Base-by-base conservation (phyloP, 2,888 invertebrate genomes). In the Clunio marinus region DNA sequence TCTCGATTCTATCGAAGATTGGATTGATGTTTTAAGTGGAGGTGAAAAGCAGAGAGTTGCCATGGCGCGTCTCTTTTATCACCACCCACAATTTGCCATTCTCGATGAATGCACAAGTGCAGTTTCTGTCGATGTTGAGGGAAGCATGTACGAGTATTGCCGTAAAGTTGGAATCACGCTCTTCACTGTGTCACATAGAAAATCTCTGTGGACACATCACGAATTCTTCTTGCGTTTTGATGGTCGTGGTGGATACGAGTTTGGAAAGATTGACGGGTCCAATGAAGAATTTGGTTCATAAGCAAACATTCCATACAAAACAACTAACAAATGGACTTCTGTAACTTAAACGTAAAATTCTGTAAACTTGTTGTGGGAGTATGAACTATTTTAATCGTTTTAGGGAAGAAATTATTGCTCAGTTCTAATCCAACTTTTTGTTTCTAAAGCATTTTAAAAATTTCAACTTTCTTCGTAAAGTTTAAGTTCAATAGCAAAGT, bases 51-150 rank as follows among this genome's bases (percentile, higher is more conserved):
- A 99, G 80, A 83, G 98, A 75, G 88, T 99, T 73, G 98, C 98
- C 83, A 98, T 98, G 97, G 95, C 97, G 13, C 85, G 97, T 15
- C 82, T 98, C 71, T 96, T 98, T 81, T 98, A 98, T 81, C 96
- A 98, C 79, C 87, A 87, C 76, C 99, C 99, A 0, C 96, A 97
- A 80, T 99, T 98, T 81, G 99, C 99, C 10, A 98, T 99, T 74
- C 81, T 99, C 73, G 99, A 99, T 76, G 99, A 99, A 78, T 99
- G 99, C 77, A 99, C 99, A 1, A 96, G 95, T 77, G 98, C 98
- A 0, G 98, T 99, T 0, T 96, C 96, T 60, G 94, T 98, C 0
- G 99, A 99, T 77, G 98, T 99, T 0, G 99, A 99, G 77, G 96
- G 96, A 27, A 88, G 88, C 72, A 97, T 99, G 92, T 99, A 99